Evolutionary conservation across 2,113 vertebrate genomes (phyloP), one percentile per base, ranked within the genome.

Genomic region (Oreocharis arfaki): DNA sequence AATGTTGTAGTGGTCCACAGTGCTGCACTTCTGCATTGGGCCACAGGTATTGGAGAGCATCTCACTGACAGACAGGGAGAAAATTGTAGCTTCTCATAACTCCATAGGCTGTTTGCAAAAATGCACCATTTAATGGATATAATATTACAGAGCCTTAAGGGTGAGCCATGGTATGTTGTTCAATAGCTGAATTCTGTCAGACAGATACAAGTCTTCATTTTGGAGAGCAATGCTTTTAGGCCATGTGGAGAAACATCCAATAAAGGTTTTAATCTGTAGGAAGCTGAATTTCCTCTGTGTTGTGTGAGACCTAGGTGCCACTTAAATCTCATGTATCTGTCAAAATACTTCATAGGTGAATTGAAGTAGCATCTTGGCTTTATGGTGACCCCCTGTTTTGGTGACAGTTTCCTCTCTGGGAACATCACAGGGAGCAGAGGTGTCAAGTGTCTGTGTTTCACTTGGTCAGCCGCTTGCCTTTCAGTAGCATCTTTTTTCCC

Each of bases 231-330:
- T 50, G 73, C 39, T 89, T 84, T 78, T 2, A 3, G 75, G 63
- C 73, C 32, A 42, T 33, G n/a, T 46, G 71, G 80, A 77, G 56
- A 84, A 95, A 87, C 35, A 91, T 49, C 57, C 73, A 89, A 49
- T 89, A 92, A 89, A 81, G 64, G 60, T 91, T 95, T 90, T 89
- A 84, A 74, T 94, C 56, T 81, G 39, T 44, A 56, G 86, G 77
- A 84, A 84, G 49, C 9, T 78, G 60, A 44, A 84, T 81, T 95
- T 90, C 42, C 47, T 26, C 26, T 0, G 1, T 78, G 56, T 81
- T 47, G 10, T 44, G 21, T 71, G 74, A 83, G 63, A 61, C 71
- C 41, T 57, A 46, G 42, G 24, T 78, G n/a, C 61, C 55, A 47
- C 42, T 93, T 91, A 79, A 84, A 87, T 93, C 33, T 49, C 16